Conservation (phyloP, 1,140 invertebrate genomes). For the Drosophila teissieri region DNA sequence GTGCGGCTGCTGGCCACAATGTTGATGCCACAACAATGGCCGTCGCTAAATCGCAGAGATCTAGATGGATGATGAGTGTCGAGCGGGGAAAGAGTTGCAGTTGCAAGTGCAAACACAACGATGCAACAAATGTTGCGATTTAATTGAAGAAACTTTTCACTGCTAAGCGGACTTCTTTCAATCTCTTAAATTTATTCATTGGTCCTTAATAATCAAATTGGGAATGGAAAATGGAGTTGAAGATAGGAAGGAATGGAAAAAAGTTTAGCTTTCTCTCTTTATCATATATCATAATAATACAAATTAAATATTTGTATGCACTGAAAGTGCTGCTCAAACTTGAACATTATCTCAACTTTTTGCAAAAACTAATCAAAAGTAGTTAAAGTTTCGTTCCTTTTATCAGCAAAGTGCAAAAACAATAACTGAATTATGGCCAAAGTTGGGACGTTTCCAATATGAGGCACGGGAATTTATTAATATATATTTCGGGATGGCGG, state of each 20-base stretch:
- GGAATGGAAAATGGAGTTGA: no score
- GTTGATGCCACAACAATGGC: conserved; percentile 51
- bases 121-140: not conserved
- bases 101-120: conserved; percentile 26
- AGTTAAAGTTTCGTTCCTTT: not conserved
- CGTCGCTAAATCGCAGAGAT: conserved; percentile 46
- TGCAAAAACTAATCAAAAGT: conserved; percentile 21
- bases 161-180: not conserved
- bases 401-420: conserved; percentile 4
- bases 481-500: conserved; percentile 68
- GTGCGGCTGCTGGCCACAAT: conserved; percentile 41
- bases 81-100: conserved; percentile 3
- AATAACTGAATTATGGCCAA: conserved; percentile 31
- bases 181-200: no score
- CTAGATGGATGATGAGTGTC: conserved; percentile 19
- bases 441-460: conserved; percentile 58
- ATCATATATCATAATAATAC: not conserved
- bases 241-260: no score
- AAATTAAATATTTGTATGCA: not conserved
- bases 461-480: conserved; percentile 63
- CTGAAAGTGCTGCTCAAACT: not conserved
- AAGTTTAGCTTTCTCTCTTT: no score
- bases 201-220: no score
- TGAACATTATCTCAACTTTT: not conserved
- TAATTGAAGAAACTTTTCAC: conserved; percentile 4